Evolutionary conservation across 2,113 vertebrate species (phyloP).

Genomic region (Excalfactoria chinensis): DNA sequence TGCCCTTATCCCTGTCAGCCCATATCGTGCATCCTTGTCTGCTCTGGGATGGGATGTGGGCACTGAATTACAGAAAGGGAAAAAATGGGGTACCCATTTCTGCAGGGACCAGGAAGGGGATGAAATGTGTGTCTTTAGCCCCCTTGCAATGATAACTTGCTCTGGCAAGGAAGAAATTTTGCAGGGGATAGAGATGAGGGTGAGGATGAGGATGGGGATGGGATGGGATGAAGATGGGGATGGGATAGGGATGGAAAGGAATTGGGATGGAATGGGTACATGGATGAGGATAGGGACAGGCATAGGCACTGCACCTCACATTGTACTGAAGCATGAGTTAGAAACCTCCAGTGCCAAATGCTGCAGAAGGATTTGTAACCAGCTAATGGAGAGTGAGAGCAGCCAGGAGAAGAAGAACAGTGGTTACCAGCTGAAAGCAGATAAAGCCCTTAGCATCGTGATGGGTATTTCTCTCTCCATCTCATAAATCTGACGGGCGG

Average conservation of each 20-base stretch:
- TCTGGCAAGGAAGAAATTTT: neutral
- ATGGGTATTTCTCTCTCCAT: neutral
- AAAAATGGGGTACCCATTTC: neutral
- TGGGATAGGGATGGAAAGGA: too few species aligned
- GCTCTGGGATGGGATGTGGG: neutral
- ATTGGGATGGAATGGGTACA: neutral
- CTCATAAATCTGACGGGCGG: neutral
- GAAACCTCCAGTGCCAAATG: neutral
- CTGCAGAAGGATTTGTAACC: fast-evolving
- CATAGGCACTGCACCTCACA: fast-evolving
- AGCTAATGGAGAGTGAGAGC: neutral
- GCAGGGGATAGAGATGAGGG: neutral
- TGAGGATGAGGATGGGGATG: neutral
- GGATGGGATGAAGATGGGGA: too few species aligned
- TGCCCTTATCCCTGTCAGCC: fast-evolving
- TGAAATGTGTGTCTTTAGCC: neutral
- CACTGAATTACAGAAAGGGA: neutral
- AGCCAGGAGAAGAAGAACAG: neutral
- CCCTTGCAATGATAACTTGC: neutral
- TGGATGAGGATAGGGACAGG: too few species aligned
- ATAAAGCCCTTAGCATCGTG: neutral
- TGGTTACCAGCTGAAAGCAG: fast-evolving
- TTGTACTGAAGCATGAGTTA: fast-evolving
- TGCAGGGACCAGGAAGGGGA: neutral
- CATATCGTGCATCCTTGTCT: neutral